A percentile compares a stretch with the other conserved stretches of the same genome.
Conservation (phyloP, 2,113 vertebrate genomes). For the Halcyon senegalensis region DNA sequence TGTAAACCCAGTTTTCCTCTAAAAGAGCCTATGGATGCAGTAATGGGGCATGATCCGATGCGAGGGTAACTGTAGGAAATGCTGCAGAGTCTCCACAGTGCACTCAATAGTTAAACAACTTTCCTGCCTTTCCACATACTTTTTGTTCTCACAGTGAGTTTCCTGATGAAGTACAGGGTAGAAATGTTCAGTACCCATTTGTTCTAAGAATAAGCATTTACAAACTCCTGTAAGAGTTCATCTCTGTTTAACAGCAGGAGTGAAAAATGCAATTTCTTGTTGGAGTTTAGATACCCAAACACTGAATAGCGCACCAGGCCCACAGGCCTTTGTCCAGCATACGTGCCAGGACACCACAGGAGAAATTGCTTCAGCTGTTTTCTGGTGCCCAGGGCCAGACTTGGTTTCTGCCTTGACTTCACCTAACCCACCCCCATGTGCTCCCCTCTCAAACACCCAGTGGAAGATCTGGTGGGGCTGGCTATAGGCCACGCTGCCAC, state of each 20-base stretch:
- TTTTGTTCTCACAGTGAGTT: not conserved
- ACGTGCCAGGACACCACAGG: not conserved
- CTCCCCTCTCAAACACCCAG: not conserved
- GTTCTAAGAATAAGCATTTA: too few species aligned
- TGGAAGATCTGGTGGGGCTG: not conserved
- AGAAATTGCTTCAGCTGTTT: not conserved
- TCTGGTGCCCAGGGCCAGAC: not conserved
- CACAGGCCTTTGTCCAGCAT: not conserved
- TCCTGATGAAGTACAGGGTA: not conserved
- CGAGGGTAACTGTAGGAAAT: not conserved
- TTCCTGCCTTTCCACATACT: not conserved
- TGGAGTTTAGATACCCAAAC: not conserved
- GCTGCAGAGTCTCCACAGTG: not conserved
- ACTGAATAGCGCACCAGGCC: not conserved
- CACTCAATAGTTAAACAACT: not conserved
- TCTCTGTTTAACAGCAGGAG: not conserved
- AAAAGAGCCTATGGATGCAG: not conserved
- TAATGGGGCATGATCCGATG: not conserved
- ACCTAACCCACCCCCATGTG: not conserved
- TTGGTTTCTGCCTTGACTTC: not conserved
- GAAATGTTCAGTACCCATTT: not conserved
- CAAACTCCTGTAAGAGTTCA: not conserved
- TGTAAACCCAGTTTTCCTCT: not conserved
- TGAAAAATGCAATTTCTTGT: not conserved
- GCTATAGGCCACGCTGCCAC: fast-evolving